Conservation (phyloP, 2,888 invertebrate genomes). For the Limnephilus auricula region DNA sequence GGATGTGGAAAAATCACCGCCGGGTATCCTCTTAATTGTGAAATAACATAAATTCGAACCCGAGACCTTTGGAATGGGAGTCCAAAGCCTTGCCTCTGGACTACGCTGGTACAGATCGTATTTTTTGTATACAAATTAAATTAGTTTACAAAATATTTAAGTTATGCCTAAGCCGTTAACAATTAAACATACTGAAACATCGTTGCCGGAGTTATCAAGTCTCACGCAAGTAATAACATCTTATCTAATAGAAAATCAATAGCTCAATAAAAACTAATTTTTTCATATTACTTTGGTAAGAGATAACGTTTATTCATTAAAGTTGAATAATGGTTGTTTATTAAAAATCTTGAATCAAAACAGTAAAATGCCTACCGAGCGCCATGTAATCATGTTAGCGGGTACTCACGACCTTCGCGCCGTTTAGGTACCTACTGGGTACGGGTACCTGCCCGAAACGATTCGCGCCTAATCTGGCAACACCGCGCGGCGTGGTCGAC, state of each 20-base stretch:
- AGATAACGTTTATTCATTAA: neutral
- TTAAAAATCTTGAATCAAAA: conserved; percentile 12
- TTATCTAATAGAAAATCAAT: neutral
- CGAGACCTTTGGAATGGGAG: too few relatives aligned
- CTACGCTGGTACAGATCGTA: too few relatives aligned
- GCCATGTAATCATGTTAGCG: neutral
- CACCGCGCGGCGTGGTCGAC: conserved; percentile 28
- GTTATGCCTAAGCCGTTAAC: neutral
- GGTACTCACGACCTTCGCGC: conserved; percentile 35
- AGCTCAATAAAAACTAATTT: neutral
- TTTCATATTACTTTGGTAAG: neutral
- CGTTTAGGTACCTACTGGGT: neutral
- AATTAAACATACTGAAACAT: too few relatives aligned
- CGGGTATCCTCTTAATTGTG: too few relatives aligned
- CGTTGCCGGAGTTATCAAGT: neutral
- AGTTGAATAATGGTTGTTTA: neutral
- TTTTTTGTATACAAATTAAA: neutral
- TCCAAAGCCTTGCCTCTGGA: too few relatives aligned
- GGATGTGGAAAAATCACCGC: too few relatives aligned
- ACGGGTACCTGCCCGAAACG: conserved; percentile 12
- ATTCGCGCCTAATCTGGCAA: conserved; percentile 28
- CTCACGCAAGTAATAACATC: neutral
- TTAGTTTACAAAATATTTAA: neutral
- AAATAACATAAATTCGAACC: too few relatives aligned
- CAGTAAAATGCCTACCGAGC: conserved; percentile 22